A percentile compares a stretch with the other conserved stretches of the same genome.
Evolutionary conservation across 2,797 vertebrate genomes (phyloP).

Genomic region (Taenioides sp.): DNA sequence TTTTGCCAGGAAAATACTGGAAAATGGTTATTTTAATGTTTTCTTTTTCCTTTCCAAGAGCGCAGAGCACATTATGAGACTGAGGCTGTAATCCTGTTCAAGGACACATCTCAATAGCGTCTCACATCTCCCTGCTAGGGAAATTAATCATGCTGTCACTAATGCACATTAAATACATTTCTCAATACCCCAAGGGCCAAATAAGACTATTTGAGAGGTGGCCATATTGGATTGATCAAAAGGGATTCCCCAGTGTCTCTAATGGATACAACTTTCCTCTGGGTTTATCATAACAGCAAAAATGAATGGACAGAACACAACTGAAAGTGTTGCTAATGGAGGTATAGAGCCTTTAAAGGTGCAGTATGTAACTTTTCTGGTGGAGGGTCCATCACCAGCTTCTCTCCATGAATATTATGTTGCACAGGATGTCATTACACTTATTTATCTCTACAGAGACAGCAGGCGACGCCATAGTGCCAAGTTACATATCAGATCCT

Average conservation of each 20-base stretch:
- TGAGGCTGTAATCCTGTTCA: slow-evolving; percentile 65
- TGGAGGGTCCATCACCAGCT: no score
- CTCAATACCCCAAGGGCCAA: slow-evolving; percentile 44
- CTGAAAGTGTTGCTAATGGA: slow-evolving; percentile 20
- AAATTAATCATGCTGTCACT: slow-evolving; percentile 63
- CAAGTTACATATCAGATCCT: no score
- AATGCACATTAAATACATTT: slow-evolving; percentile 61
- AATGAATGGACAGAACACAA: slow-evolving; percentile 22
- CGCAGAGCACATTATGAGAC: slow-evolving; percentile 40
- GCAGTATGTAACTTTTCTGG: no score
- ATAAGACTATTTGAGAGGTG: slow-evolving; percentile 48
- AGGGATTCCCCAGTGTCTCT: slow-evolving; percentile 33
- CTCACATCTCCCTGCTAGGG: slow-evolving; percentile 48
- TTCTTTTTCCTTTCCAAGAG: slow-evolving; percentile 6
- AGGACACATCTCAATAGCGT: slow-evolving; percentile 49
- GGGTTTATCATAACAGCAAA: slow-evolving; percentile 44
- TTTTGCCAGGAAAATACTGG: slow-evolving; percentile 20
- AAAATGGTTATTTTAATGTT: neutral
- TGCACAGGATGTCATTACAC: no score
- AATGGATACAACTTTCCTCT: slow-evolving; percentile 51
- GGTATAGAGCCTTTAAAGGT: neutral
- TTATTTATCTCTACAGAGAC: no score
- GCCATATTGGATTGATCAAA: slow-evolving; percentile 56
- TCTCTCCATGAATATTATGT: no score
- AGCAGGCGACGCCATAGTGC: no score